Evolutionary conservation across 2,888 invertebrate species (phyloP), one percentile per base, ranked within the genome.

Genomic region (Hesperia comma): DNA sequence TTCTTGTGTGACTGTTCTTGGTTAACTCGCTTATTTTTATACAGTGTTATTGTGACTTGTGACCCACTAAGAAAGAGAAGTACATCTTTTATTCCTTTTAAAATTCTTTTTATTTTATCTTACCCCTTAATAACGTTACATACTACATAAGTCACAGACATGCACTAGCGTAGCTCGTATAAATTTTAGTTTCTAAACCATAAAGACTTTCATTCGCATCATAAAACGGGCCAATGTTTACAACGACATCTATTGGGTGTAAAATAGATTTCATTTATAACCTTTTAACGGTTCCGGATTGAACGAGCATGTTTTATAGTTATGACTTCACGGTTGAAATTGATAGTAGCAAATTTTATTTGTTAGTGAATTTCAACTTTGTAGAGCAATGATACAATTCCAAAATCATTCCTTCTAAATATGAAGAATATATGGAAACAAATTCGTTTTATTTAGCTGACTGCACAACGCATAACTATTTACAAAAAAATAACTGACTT

Each of bases 331-430:
- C 49, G 51, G 49, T 40, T 40, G 40, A 15, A 56, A 67, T 61
- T 66, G 61, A 67, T 61, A 53, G 19, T 49, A 15, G 46, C 37
- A 56, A 37, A 61, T 67, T 67, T 61, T 56, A 49, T 67, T 61
- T 33, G 32, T 6, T 54, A 15, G 6, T 26, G 43, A 33, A 19
- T 58, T 57, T 53, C 40, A 19, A 19, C 26, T 14, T 26, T 17
- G 14, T 49, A 79, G 85, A 77, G 33, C 10, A 32, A 12, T 61
- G 14, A 1, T 37, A 19, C 37, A 17, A 55, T 15, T 17, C 10
- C 19, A 17, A 15, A 15, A 10, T 19, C 3, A 37, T 1, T 2
- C 8, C 8, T 37, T 2, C 3, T 33, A 6, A 33, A 33, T 37
- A 12, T 26, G 26, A 26, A 26, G 26, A 5, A 26, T 26, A 26